Evolutionary conservation across 2,888 invertebrate species (phyloP).

Genomic region (Lepidocyrtoides sp.): DNA sequence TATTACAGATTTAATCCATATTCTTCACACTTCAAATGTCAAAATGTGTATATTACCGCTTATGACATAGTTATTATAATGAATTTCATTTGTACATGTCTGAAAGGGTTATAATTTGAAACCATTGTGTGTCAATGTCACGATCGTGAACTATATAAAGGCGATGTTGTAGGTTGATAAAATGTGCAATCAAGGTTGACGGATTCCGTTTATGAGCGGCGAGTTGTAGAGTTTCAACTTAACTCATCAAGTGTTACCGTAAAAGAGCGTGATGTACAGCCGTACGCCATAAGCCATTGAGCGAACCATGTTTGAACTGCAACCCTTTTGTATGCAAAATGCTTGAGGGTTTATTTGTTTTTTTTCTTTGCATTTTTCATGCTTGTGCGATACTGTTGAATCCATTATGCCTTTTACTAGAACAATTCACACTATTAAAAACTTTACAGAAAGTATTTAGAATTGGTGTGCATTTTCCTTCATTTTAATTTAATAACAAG

Average conservation of each 20-base stretch:
- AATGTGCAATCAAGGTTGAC: conserved; percentile 45
- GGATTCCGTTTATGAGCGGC: not conserved
- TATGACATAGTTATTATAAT: not conserved
- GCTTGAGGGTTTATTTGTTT: not conserved
- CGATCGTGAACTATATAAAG: not conserved
- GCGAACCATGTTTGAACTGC: not conserved
- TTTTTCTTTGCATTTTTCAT: not conserved
- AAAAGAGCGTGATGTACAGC: not conserved
- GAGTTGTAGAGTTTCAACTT: not conserved
- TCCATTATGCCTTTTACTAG: too few relatives aligned
- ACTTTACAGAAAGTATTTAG: too few relatives aligned
- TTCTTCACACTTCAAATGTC: conserved; percentile 56
- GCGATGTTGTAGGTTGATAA: not conserved
- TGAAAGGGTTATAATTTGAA: not conserved
- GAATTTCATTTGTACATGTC: not conserved
- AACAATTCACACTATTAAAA: too few relatives aligned
- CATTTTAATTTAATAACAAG: too few relatives aligned
- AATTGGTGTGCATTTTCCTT: too few relatives aligned
- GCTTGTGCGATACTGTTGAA: not conserved
- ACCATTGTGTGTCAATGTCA: not conserved
- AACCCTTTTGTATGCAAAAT: not conserved
- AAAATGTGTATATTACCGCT: not conserved
- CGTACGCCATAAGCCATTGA: not conserved
- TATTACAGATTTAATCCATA: not conserved
- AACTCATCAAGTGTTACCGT: conserved; percentile 20